Evolutionary conservation across 2,797 vertebrate species (phyloP), one percentile per base, ranked within the genome.

Genomic region (Danionella dracula): DNA sequence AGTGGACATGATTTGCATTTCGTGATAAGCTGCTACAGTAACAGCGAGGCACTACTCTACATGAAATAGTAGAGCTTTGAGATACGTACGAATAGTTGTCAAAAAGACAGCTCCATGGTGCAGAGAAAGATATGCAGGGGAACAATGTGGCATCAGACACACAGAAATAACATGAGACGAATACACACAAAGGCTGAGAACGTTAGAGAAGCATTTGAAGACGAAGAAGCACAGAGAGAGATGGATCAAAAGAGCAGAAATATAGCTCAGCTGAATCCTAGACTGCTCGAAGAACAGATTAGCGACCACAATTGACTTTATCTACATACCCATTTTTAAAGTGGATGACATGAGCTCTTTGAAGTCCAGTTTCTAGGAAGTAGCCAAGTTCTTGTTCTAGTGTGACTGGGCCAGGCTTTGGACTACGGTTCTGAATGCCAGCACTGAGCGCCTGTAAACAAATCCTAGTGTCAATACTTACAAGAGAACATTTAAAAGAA

Each of bases 261-360:
- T 19, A 66, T 48, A 57, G 21, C 34, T 29, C 41, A 66, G 19
- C 42, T 34, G 31, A 37, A 16, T 60, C 57, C 8, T 27, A 46
- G 29, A 48, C n/a, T 27, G 19, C 15, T 57, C 23, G 15, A n/a
- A n/a, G n/a, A n/a, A n/a, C n/a, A n/a, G n/a, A n/a, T n/a, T n/a
- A n/a, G n/a, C n/a, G n/a, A n/a, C n/a, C n/a, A n/a, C n/a, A n/a
- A n/a, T n/a, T n/a, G n/a, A n/a, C n/a, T n/a, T n/a, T n/a, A n/a
- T n/a, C n/a, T n/a, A n/a, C 90, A 89, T 84, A 99, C 97, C 96
- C 97, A 12, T 99, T 99, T 89, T 96, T 98, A 85, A 99, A 98
- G 87, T 98, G 96, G 57, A 99, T 93, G 80, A 99, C 93, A 66
- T 99, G 97, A 31, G 97, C 97, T 82, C 96, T 93, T 82, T 99